Base-by-base conservation (phyloP, 2,888 invertebrate genomes). In the Aporophyla nigra region DNA sequence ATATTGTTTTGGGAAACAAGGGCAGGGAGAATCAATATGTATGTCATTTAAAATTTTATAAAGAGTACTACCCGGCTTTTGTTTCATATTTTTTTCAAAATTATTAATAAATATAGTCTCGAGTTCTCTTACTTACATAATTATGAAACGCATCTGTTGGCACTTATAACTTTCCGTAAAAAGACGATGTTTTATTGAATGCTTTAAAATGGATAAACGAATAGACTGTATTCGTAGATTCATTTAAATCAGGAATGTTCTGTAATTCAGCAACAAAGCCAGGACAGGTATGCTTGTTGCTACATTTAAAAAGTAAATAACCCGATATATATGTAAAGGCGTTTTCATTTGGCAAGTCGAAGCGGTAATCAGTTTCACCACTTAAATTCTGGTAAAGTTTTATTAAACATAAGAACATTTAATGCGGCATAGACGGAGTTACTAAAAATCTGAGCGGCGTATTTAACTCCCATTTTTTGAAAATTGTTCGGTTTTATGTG, bases 401-500 rank as follows among this genome's bases (percentile, higher is more conserved):
- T 65, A 65, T 65, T 2, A 21, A 65, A 51, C 27, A 65, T 65
- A 49, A 33, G 12, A 7, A 40, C 27, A 70, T 46, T 70, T 70
- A 66, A 66, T 51, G 66, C 51, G 21, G 33, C 66, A 33, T 33
- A 27, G 0, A 66, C 51, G 33, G 66, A 51, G 21, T 66, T 53
- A 33, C 66, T 33, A 53, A 66, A 66, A 49, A 65, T 49, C 24
- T 49, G 63, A 24, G 49, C 63, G 63, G 86, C 88, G 9, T 72
- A 74, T 43, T 85, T 81, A 5, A 87, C 85, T 19, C 62, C 66
- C 72, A 69, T 84, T 84, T 76, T 88, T 67, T 85, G 76, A 54
- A 83, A 78, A 27, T 78, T 86, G 49, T 88, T 83, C 0, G 88
- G 87, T 3, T 87, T 27, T 9, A 88, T 59, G 62, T 88, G 89